Percentiles rank a stretch among this genome's conserved stretches.
Conservation (phyloP, 2,113 vertebrate species). For the Tympanuchus pallidicinctus region DNA sequence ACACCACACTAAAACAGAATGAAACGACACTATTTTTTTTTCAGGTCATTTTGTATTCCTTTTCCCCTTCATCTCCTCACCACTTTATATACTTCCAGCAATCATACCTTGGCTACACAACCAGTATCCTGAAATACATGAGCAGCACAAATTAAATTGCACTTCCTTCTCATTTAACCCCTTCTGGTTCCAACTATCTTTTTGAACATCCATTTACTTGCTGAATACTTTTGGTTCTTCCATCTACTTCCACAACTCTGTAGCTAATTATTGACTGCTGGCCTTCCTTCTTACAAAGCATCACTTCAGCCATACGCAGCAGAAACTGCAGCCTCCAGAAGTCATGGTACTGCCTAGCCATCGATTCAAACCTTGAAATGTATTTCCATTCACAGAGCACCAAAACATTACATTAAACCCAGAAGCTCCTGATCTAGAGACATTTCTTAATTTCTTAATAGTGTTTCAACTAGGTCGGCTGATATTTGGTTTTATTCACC, state of each 20-base stretch:
- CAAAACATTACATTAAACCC: neutral
- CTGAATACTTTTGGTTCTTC: neutral
- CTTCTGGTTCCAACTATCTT: neutral
- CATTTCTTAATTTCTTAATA: neutral
- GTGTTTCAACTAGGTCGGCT: neutral
- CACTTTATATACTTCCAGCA: neutral
- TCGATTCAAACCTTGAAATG: neutral
- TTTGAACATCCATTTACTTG: neutral
- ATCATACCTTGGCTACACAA: accelerated
- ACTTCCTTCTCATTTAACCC: neutral
- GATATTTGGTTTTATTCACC: neutral
- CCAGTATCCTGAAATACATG: accelerated
- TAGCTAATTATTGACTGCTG: neutral
- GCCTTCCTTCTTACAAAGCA: neutral
- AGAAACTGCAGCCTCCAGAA: neutral
- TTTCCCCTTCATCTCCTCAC: neutral
- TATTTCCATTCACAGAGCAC: neutral
- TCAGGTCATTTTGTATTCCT: neutral
- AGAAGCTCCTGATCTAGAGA: neutral
- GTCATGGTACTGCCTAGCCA: neutral
- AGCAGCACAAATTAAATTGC: neutral
- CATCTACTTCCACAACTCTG: too few species aligned
- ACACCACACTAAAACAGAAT: neutral
- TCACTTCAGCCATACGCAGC: neutral
- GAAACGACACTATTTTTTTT: neutral